Evolutionary conservation across 2,113 vertebrate genomes (phyloP), one percentile per base, ranked within the genome.

Genomic region (Illadopsis cleaveri): DNA sequence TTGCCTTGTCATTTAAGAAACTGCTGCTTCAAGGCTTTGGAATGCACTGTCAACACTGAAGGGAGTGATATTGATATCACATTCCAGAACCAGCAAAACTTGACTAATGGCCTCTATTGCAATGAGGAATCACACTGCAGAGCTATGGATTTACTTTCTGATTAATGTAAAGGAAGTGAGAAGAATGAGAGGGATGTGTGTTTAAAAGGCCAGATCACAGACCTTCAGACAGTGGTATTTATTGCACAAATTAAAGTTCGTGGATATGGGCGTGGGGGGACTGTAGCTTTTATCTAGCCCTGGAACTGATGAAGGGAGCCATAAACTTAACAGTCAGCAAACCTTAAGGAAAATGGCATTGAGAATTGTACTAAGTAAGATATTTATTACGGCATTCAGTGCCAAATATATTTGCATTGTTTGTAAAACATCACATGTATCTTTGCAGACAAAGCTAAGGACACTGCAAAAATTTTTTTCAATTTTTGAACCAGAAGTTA

Each of bases 381-480:
- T 65, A 48, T 71, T 81, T 71, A 89, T 89, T 71, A 64, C 0
- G 3, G 25, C n/a, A 94, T 78, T 86, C 76, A 62, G 19, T 37
- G 80, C 35, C 80, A 80, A 89, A 78, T 48, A 44, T 33, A 89
- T 65, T 72, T 69, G 28, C 28, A 82, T 76, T 57, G 14, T 72
- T 95, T 76, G 60, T 69, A 82, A 53, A 80, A 70, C 7, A 53
- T 7, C 3, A 6, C 31, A 76, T n/a, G n/a, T 30, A 54, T 69
- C 37, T 81, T 79, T 79, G 37, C 69, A 91, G 77, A 82, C 56
- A 95, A 91, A 89, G 40, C 33, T 76, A 75, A 94, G 79, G 76
- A 69, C 2, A 23, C 45, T 48, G 25, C 24, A 76, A 90, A 66
- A 72, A 76, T 11, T 66, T 84, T 50, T 75, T 78, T 87, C 30